Percentiles rank a stretch among this genome's conserved stretches.
These are phyloP conservation scores for Mesocentrotus franciscanus DNA, from an alignment of 53 echinoderm and acorn worm genomes.

Conservation along the genomic window DNA sequence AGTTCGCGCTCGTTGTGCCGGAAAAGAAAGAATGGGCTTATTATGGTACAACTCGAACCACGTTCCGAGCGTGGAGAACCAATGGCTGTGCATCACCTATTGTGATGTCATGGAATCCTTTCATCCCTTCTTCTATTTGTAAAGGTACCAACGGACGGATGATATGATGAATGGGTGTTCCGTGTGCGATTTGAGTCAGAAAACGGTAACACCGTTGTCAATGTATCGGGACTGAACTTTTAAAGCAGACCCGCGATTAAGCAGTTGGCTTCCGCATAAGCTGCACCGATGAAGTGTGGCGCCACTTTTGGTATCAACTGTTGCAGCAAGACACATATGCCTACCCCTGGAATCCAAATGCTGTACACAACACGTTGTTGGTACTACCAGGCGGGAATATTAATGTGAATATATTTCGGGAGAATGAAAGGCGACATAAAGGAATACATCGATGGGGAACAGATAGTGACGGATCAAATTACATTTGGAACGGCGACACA, in stretches of 20 bases:
- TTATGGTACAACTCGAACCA: conserved; percentile 7
- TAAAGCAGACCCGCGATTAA: not conserved
- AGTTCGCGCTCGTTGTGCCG: not conserved
- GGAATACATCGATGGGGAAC: not conserved
- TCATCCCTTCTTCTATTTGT: not conserved
- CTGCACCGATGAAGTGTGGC: not conserved
- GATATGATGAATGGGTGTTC: not conserved
- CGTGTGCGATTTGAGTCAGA: not conserved
- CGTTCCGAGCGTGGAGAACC: not conserved
- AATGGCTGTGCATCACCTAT: conserved; percentile 15
- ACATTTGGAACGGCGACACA: not conserved
- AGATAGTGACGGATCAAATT: not conserved
- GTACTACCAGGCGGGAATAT: not conserved
- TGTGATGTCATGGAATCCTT: conserved; percentile 15
- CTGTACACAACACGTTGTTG: not conserved
- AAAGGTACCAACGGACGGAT: not conserved
- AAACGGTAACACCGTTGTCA: not conserved
- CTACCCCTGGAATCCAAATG: not conserved
- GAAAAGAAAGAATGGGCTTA: not conserved
- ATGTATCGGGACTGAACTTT: not conserved
- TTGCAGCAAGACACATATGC: not conserved
- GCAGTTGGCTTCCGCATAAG: conserved; percentile 10
- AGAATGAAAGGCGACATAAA: not conserved
- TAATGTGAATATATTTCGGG: not conserved
- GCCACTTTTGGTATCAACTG: not conserved